These are phyloP conservation scores for Oscheius sp. DNA, from an alignment of 2,888 invertebrate species.

Conservation along the genomic window DNA sequence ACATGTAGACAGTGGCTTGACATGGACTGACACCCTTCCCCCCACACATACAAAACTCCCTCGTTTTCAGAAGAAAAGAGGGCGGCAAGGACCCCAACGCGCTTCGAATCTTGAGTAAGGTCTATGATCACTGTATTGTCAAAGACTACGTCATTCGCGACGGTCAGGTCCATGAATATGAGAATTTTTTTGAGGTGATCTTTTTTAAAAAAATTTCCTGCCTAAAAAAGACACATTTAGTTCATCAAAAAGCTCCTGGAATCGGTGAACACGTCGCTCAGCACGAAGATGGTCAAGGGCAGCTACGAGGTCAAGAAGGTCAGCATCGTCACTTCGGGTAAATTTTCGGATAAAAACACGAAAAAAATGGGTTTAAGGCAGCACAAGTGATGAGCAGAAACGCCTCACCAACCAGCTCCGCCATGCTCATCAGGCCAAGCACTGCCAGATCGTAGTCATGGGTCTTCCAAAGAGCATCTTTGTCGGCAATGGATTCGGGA, in stretches of 20 bases:
- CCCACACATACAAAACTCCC: too few relatives aligned
- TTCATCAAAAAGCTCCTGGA: constrained; percentile 20
- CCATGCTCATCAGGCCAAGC: constrained; percentile 36
- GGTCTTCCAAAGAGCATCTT: constrained; percentile 49
- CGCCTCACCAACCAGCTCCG: not conserved
- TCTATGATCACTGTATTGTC: not conserved
- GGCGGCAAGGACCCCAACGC: not conserved
- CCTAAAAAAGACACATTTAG: not conserved
- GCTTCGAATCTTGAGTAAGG: constrained; percentile 1
- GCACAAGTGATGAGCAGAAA: constrained; percentile 6
- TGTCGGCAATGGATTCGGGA: constrained; percentile 55
- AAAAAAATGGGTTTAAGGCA: not conserved
- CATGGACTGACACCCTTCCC: too few relatives aligned
- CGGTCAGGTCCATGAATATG: not conserved
- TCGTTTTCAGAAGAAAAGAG: constrained; percentile 6
- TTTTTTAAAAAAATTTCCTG: not conserved
- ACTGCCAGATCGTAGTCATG: constrained; percentile 48
- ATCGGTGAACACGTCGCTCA: constrained; percentile 9
- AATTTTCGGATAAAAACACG: not conserved
- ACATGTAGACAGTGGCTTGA: too few relatives aligned
- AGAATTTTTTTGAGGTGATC: constrained; percentile 21
- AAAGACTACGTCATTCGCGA: constrained; percentile 9
- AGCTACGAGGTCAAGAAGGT: constrained; percentile 14
- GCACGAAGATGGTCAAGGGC: not conserved
- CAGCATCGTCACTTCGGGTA: not conserved